Conservation (phyloP, 2,888 invertebrate genomes). For the Diogma glabrata region DNA sequence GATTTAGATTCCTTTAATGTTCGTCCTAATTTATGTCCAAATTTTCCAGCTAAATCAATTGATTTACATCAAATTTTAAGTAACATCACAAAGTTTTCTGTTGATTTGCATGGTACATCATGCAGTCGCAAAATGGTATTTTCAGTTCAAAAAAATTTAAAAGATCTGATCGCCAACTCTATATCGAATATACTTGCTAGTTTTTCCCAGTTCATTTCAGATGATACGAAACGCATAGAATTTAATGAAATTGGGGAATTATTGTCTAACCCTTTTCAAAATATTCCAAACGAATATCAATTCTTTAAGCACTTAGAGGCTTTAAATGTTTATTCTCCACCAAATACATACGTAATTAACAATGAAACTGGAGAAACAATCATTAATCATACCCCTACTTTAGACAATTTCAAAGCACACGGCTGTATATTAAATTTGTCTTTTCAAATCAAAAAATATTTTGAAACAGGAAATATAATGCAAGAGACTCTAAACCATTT, state of each 20-base stretch:
- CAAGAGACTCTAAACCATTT: neutral
- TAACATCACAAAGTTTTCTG: neutral
- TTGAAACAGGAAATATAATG: neutral
- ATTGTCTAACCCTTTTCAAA: neutral
- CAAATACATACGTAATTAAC: neutral
- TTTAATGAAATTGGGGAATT: neutral
- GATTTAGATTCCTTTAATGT: neutral
- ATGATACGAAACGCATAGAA: neutral
- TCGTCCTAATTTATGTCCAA: neutral
- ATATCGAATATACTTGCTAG: neutral
- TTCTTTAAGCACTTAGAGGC: neutral
- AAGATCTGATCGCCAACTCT: neutral
- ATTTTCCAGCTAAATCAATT: neutral
- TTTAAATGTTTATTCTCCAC: neutral
- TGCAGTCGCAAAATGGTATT: constrained; percentile 1
- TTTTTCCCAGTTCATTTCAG: neutral
- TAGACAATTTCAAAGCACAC: neutral
- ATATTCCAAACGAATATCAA: neutral
- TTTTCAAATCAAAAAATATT: neutral
- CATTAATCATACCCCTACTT: neutral
- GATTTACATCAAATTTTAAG: neutral
- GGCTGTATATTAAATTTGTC: neutral
- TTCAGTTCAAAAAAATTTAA: neutral
- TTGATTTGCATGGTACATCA: neutral
- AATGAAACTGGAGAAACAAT: neutral